Percentiles rank a stretch among this genome's conserved stretches.
These are phyloP conservation scores for Galago senegalensis DNA, from an alignment of 2,797 vertebrate species.

Conservation along the genomic window DNA sequence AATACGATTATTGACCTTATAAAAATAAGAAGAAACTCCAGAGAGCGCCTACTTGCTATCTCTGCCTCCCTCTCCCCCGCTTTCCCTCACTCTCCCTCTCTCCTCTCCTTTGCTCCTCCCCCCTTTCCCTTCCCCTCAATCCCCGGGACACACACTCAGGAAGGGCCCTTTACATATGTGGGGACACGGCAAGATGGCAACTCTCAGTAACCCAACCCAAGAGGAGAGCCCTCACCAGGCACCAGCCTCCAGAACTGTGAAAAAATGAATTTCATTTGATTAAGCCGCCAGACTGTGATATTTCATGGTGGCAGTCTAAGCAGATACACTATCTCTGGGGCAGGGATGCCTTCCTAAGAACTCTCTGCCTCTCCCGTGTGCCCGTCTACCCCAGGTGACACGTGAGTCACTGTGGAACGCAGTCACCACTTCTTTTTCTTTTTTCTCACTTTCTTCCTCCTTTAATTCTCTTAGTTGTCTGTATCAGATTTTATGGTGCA, in stretches of 20 bases:
- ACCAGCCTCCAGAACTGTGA: not conserved
- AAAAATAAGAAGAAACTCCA: not conserved
- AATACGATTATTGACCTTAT: not conserved
- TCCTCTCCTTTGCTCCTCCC: too few species aligned
- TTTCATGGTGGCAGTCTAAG: too few species aligned
- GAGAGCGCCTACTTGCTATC: not conserved
- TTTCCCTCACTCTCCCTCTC: not conserved
- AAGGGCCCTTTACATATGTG: not conserved
- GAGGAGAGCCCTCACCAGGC: not conserved
- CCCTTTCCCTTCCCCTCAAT: not conserved
- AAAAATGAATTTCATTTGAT: too few species aligned
- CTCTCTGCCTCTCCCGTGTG: not conserved
- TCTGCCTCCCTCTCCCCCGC: not conserved
- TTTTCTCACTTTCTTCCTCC: too few species aligned
- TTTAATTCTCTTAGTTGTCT: too few species aligned
- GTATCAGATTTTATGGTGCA: too few species aligned
- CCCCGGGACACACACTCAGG: not conserved
- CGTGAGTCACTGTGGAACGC: fast-evolving
- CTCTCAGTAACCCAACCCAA: not conserved
- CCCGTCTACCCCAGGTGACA: not conserved
- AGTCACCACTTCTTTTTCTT: too few species aligned
- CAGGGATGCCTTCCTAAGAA: not conserved
- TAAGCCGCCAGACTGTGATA: not conserved
- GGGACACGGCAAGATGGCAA: not conserved
- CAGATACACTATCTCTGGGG: not conserved